Evolutionary conservation across 2,113 vertebrate genomes (phyloP), one percentile per base, ranked within the genome.

Genomic region (Cranoglanis bouderius): DNA sequence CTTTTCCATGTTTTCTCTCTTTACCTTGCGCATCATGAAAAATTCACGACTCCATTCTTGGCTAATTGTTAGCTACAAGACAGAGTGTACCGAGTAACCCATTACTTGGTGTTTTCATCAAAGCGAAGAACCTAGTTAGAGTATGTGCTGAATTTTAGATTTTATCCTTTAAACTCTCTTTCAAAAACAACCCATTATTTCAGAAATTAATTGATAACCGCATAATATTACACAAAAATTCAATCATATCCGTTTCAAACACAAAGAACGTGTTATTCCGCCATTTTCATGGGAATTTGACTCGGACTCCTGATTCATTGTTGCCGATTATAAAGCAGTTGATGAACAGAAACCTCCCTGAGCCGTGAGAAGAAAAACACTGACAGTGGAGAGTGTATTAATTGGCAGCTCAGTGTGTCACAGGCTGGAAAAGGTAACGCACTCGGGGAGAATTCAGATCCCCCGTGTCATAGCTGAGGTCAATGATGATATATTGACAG

Each of bases 31-130:
- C 57, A 51, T 93, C 94, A 96, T 96, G 94, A 96, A 96, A 96
- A 94, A 96, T 96, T 96, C 94, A 96, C 90, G 16, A 92, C 92
- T 94, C 94, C 94, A 95, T 95, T 95, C 93, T 89, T 86, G 65
- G 90, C 93, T 95, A 95, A 96, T 96, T 96, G 95, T 96, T 94
- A 92, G 93, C 94, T 93, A 93, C 93, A 93, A 95, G 93, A 92
- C 94, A 91, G 92, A 94, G 94, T 93, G 94, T 93, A 92, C 90
- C 87, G 91, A 95, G 95, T 95, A 95, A 95, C 94, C 95, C 95
- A 96, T 96, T 95, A 95, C 89, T 88, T 82, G 46, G 78, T 61
- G 90, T 85, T 89, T 91, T 89, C 88, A 85, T 88, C 86, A 90
- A 85, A 40, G 83, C 38, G 80, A 72, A 55, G 59, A 89, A 78